These are phyloP conservation scores for Nineta flava DNA, from an alignment of 2,888 invertebrate species.

Conservation along the genomic window DNA sequence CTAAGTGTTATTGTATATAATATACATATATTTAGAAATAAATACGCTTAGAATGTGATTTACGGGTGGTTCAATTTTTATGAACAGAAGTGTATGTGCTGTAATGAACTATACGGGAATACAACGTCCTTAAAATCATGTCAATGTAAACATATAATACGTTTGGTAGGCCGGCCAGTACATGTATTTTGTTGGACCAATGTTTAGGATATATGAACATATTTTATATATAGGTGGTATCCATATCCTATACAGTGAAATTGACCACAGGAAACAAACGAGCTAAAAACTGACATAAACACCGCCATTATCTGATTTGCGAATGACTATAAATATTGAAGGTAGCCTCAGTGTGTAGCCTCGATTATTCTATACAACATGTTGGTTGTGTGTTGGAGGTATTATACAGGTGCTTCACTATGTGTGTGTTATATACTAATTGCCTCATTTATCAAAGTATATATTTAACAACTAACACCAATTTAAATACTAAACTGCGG, in stretches of 20 bases:
- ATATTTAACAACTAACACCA: neutral
- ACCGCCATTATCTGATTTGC: conserved; percentile 23
- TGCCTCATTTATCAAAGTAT: conserved; percentile 7
- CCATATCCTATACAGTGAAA: conserved; percentile 10
- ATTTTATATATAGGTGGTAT: neutral
- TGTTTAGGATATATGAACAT: too few relatives aligned
- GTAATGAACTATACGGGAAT: too few relatives aligned
- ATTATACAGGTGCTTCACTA: conserved; percentile 2
- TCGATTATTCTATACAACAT: neutral
- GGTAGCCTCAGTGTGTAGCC: too few relatives aligned
- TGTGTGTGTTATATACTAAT: conserved; percentile 3
- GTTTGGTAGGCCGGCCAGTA: too few relatives aligned
- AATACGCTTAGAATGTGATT: too few relatives aligned
- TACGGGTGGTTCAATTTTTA: too few relatives aligned
- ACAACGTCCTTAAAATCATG: too few relatives aligned
- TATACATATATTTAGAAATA: too few relatives aligned
- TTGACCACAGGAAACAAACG: conserved; percentile 24
- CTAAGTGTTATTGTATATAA: too few relatives aligned
- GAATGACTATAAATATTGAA: conserved; percentile 19
- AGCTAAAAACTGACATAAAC: conserved; percentile 24
- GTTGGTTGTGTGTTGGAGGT: neutral
- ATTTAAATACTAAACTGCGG: neutral
- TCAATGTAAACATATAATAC: too few relatives aligned
- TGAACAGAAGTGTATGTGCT: too few relatives aligned
- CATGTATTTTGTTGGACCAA: too few relatives aligned